Conservation (phyloP, 2,888 invertebrate genomes). For the Apantesis nais region DNA sequence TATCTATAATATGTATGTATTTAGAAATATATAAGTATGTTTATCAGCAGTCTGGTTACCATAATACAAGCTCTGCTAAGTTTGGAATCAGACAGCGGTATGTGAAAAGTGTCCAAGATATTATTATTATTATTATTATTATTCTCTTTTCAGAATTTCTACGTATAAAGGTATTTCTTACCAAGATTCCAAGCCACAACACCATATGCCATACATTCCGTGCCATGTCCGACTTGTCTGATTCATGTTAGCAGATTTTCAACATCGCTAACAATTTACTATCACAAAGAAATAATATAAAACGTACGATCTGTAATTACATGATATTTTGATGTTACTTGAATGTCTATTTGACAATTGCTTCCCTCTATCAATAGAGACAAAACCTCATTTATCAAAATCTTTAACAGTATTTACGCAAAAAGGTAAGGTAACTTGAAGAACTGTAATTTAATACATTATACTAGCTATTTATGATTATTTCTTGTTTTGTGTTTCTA, state of each 20-base stretch:
- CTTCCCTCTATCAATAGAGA: conserved; percentile 3
- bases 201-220: conserved; percentile 47
- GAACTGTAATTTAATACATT: too few species aligned
- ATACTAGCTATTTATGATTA: too few species aligned
- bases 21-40: too few species aligned
- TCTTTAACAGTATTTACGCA: background rate
- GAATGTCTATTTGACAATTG: conserved; percentile 12
- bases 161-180: conserved; percentile 40
- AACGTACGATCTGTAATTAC: conserved; percentile 10
- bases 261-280: conserved; percentile 38
- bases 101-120: too few species aligned
- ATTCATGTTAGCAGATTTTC: conserved; percentile 36
- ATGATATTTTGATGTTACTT: conserved; percentile 36
- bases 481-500: too few species aligned
- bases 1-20: too few species aligned
- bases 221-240: conserved; percentile 35
- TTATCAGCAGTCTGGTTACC: too few species aligned
- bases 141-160: background rate
- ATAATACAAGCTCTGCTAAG: too few species aligned
- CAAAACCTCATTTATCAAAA: conserved; percentile 2
- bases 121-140: too few species aligned
- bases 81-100: too few species aligned
- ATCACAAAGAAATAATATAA: conserved; percentile 14
- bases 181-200: conserved; percentile 62
- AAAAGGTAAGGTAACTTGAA: background rate